These are phyloP conservation scores for Cotesia glomerata DNA, from an alignment of 1,140 invertebrate genomes.

Conservation along the genomic window DNA sequence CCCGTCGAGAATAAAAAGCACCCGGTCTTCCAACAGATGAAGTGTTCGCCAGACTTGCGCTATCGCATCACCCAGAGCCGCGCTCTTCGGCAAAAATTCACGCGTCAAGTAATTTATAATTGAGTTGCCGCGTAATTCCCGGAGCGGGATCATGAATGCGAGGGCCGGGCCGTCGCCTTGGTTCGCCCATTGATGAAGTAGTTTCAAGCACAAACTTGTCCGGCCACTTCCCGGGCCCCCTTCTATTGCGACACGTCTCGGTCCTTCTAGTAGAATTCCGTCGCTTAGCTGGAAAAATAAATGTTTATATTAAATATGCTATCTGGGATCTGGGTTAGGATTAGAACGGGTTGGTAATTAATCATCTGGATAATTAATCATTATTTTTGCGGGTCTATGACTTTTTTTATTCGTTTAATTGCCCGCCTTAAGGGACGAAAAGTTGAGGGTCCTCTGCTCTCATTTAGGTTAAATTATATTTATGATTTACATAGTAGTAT, in stretches of 20 bases:
- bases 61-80: constrained; percentile 44
- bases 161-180: constrained; percentile 59
- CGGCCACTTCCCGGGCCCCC: constrained; percentile 65
- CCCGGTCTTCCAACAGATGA: constrained; percentile 61
- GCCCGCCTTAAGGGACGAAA: too few species aligned
- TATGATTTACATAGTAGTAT: too few species aligned
- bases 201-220: constrained; percentile 61
- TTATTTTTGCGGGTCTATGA: too few species aligned
- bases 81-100: constrained; percentile 60
- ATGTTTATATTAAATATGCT: too few species aligned
- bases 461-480: too few species aligned
- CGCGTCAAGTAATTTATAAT: constrained; percentile 60
- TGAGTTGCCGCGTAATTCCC: constrained; percentile 60
- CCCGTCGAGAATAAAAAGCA: constrained; percentile 66
- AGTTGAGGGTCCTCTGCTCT: too few species aligned
- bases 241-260: constrained; percentile 61
- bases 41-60: constrained; percentile 58
- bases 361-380: too few species aligned
- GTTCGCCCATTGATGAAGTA: constrained; percentile 66
- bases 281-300: constrained; percentile 53
- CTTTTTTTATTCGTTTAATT: too few species aligned
- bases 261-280: constrained; percentile 58
- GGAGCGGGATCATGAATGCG: constrained; percentile 64
- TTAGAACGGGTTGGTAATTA: too few species aligned
- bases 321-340: too few species aligned